phyloP scores from a whole-genome alignment of 2,113 vertebrate species.

The Felis catus region F.catus_Fca126_mat1.0 CM031417.1:71082501-71083000 shows the following conservation, averaged over 20 bases:
- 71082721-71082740: not conserved
- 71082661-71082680: too few species aligned
- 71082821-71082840: not conserved
- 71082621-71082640: too few species aligned
- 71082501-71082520: too few species aligned
- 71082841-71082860: not conserved
- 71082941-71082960: not conserved
- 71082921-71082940: not conserved
- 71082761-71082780: not conserved
- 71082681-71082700: too few species aligned
- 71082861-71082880: too few species aligned
- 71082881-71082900: not conserved
- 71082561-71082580: too few species aligned
- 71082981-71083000: not conserved
- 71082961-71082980: not conserved
- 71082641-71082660: too few species aligned
- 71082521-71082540: too few species aligned
- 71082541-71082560: too few species aligned
- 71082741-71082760: not conserved
- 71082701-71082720: not conserved
- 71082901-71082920: not conserved
- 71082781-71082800: not conserved
- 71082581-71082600: too few species aligned
- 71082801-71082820: not conserved
- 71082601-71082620: too few species aligned